phyloP scores from a whole-genome alignment of 92 coral and sea anemone species.

The Bergia sp. region DNA sequence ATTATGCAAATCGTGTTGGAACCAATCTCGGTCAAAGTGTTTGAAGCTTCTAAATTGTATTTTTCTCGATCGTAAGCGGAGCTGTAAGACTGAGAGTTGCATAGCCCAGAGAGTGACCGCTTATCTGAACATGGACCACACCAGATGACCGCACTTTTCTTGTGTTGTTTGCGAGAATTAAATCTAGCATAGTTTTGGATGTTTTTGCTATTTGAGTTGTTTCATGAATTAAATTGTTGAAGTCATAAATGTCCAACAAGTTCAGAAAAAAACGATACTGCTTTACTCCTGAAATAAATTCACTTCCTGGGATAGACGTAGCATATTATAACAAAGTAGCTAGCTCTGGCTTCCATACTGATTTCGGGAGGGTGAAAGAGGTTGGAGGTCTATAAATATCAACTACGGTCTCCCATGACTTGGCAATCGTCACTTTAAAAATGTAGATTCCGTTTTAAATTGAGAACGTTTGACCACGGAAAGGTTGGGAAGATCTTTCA shows the following conservation, averaged over 20 bases:
- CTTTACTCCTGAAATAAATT: conserved; percentile 46
- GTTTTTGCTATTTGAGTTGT: conserved; percentile 33
- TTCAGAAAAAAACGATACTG: conserved; percentile 51
- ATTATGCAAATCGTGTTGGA: too few relatives aligned
- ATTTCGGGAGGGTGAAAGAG: not conserved
- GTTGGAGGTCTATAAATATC: conserved; percentile 50
- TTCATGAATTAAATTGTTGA: conserved; percentile 39
- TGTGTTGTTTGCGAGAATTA: conserved; percentile 52
- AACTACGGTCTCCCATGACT: conserved; percentile 15
- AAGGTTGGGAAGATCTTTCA: not conserved
- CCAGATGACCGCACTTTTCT: conserved; percentile 47
- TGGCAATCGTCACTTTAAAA: conserved; percentile 35
- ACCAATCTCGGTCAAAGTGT: too few relatives aligned
- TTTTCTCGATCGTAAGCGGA: not conserved
- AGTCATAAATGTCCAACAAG: conserved; percentile 45
- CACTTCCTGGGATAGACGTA: conserved; percentile 22
- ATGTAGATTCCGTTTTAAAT: not conserved
- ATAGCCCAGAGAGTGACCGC: not conserved
- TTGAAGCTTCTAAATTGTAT: too few relatives aligned
- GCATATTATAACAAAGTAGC: not conserved
- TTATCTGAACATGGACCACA: too few relatives aligned
- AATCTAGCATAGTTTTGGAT: conserved; percentile 7
- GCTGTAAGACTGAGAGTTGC: conserved; percentile 29
- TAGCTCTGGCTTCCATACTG: conserved; percentile 4
- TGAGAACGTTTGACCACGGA: too few relatives aligned